These are phyloP conservation scores for Odocoileus hemionus DNA, from an alignment of 2,113 vertebrate species.

Conservation along the genomic window DNA sequence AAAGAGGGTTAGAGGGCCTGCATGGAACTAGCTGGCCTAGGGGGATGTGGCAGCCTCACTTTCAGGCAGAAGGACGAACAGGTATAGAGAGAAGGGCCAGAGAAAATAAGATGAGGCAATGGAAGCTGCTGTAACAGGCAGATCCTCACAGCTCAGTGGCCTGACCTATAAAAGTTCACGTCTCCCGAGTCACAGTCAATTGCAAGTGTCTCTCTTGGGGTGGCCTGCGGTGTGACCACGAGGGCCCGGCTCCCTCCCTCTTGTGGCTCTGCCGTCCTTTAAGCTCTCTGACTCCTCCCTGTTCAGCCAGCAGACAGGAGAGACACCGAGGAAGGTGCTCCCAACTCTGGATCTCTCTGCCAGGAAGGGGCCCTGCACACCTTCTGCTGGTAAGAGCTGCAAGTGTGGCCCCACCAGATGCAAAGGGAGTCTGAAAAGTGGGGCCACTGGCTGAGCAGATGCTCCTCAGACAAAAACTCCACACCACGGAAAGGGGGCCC, in stretches of 20 bases:
- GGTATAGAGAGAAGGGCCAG: background rate
- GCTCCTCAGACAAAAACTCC: background rate
- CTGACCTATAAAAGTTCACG: background rate
- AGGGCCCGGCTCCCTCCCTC: background rate
- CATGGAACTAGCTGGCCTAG: background rate
- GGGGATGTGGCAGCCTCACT: background rate
- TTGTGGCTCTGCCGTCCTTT: background rate
- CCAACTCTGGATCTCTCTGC: background rate
- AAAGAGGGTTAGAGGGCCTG: too few relatives aligned
- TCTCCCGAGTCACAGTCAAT: background rate
- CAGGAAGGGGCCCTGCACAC: background rate
- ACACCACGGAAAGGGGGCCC: background rate
- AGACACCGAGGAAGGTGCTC: background rate
- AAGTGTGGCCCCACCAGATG: fast-evolving
- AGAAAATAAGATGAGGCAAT: background rate
- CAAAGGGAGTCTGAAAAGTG: background rate
- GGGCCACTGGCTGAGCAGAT: background rate
- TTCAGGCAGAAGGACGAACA: background rate
- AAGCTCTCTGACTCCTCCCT: background rate
- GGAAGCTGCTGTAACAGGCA: background rate
- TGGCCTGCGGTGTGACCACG: fast-evolving
- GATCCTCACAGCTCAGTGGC: background rate
- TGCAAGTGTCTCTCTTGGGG: fast-evolving
- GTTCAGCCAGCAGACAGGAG: background rate
- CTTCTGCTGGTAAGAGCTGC: background rate